Conservation (phyloP, 2,888 invertebrate genomes). For the Dynastes hyllus region DNA sequence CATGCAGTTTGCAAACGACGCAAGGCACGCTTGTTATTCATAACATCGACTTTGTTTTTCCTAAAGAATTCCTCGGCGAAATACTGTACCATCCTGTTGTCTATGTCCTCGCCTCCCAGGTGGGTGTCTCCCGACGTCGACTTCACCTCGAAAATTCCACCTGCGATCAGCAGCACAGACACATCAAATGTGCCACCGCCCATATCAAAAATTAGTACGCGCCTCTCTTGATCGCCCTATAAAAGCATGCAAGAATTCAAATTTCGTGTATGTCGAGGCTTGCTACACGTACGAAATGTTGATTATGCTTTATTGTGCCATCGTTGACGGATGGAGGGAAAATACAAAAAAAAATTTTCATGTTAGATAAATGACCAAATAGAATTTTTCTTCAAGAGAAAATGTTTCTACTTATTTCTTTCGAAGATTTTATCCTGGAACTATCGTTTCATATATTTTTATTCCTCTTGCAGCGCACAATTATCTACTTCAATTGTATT, state of each 20-base stretch:
- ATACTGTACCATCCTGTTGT: slow-evolving; percentile 73
- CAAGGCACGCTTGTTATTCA: slow-evolving; percentile 72
- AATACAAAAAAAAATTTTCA: background rate
- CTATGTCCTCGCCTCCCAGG: slow-evolving; percentile 73
- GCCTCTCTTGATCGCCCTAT: slow-evolving; percentile 68
- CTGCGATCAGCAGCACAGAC: slow-evolving; percentile 79
- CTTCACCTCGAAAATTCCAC: slow-evolving; percentile 78
- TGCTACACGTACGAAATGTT: background rate
- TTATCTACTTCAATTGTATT: slow-evolving; percentile 16
- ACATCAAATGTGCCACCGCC: slow-evolving; percentile 82
- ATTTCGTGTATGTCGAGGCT: background rate
- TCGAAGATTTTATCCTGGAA: no score
- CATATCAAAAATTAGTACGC: slow-evolving; percentile 71
- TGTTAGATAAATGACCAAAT: no score
- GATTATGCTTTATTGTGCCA: background rate
- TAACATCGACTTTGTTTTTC: slow-evolving; percentile 73
- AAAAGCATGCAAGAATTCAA: slow-evolving; percentile 35
- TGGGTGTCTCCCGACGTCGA: slow-evolving; percentile 77
- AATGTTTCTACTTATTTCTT: no score
- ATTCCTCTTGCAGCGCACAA: background rate
- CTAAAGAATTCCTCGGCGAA: slow-evolving; percentile 74
- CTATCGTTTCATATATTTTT: no score
- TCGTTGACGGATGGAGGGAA: no score
- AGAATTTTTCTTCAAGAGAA: no score
- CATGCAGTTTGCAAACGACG: slow-evolving; percentile 78